Base-by-base conservation (phyloP, 2,888 invertebrate species). In the Iselma pallidipennis region DNA sequence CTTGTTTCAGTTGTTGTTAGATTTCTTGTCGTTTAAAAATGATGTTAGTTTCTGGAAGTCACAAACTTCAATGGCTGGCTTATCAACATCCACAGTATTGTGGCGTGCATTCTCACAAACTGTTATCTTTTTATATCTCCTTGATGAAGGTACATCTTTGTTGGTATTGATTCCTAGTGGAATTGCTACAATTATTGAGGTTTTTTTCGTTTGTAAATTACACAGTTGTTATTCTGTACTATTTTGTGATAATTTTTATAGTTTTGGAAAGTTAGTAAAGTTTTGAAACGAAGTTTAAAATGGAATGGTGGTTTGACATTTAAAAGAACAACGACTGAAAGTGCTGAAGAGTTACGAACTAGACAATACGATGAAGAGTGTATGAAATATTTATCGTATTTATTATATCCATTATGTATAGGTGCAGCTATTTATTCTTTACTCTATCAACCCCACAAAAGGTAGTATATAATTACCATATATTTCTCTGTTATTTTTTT, bases 21-120 rank as follows among this genome's bases (percentile, higher is more conserved):
- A 99, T 80, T 95, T 98, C 78, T 84, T 99, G 56, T 96, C 98
- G 0, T 97, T 99, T 80, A 99, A 98, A 85, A 98, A 97, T 80
- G 98, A 99, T 76, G 93, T 99, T 0, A 88, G 88, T 57, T 99
- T 98, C 81, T 99, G 99, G 98, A 88, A 91, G 59, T 87, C 88
- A 19, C 90, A 94, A 76, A 88, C 88, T 28, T 91, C 92, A 0
- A 90, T 98, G 82, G 95, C 91, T 42, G 95, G 98, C 0, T 82
- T 99, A 16, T 98, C 98, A 0, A 87, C 91, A 1, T 88, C 94
- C 62, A 93, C 95, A 0, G 91, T 98, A 25, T 78, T 96, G 33
- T 99, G 98, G 98, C 87, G 97, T 56, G 94, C 94, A 1, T 93
- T 98, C 80, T 97, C 96, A 54, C 95, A 96, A 81, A 83, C 90